These are phyloP conservation scores for Cantharis lateralis DNA, from an alignment of 2,888 invertebrate species.

Conservation along the genomic window DNA sequence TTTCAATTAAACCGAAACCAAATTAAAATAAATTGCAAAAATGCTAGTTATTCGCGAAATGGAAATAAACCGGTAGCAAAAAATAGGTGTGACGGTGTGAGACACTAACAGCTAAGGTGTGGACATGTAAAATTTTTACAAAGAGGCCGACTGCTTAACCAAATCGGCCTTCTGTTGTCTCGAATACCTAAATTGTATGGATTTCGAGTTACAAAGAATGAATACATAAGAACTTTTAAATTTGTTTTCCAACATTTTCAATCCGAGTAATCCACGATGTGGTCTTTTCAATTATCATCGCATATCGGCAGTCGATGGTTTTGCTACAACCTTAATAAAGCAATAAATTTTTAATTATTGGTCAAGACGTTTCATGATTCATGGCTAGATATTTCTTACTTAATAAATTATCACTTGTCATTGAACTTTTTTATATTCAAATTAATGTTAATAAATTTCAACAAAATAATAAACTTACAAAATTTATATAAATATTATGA, in stretches of 20 bases:
- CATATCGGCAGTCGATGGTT: neutral
- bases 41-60: conserved; percentile 23
- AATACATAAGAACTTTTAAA: conserved; percentile 6
- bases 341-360: neutral
- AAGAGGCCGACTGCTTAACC: conserved; percentile 30
- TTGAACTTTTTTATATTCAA: neutral
- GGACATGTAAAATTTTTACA: conserved; percentile 31
- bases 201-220: conserved; percentile 16
- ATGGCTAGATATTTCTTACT: neutral
- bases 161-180: conserved; percentile 25
- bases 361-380: neutral
- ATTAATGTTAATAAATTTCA: neutral
- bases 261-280: neutral
- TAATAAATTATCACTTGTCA: neutral
- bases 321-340: neutral
- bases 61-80: conserved; percentile 35
- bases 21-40: conserved; percentile 13
- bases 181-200: conserved; percentile 28
- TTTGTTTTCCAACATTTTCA: neutral
- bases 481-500: neutral
- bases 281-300: neutral
- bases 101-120: conserved; percentile 34
- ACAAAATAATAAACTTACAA: neutral
- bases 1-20: neutral
- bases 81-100: conserved; percentile 38